Conservation (phyloP, 2,113 vertebrate genomes). For the Butastur rufipennis region DNA sequence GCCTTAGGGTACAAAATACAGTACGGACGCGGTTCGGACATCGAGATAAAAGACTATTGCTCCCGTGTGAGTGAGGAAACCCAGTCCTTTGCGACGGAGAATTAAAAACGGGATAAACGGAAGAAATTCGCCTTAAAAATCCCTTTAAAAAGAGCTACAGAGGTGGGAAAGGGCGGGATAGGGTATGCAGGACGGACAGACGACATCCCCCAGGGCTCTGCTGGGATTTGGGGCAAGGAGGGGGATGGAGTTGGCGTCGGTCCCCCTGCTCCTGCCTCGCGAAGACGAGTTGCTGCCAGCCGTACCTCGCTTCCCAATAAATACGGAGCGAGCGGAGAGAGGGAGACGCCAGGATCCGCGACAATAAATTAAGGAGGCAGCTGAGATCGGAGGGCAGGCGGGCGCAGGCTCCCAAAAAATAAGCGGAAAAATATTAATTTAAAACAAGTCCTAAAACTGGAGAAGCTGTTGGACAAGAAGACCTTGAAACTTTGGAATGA, state of each 20-base stretch:
- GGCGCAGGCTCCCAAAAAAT: conserved; percentile 54
- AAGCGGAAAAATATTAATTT: not conserved
- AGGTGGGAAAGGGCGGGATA: conserved; percentile 47
- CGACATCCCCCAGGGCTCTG: not conserved
- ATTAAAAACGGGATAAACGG: conserved; percentile 21
- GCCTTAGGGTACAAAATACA: conserved; percentile 83
- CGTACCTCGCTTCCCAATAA: conserved; percentile 68
- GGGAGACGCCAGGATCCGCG: conserved; percentile 77
- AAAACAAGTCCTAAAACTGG: conserved; percentile 45
- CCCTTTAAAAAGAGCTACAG: conserved; percentile 69
- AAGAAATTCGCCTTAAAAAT: conserved; percentile 62
- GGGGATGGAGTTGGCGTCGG: not conserved
- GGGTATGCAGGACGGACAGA: not conserved
- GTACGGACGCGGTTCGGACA: conserved; percentile 77
- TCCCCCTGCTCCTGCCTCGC: not conserved
- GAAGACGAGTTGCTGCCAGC: conserved; percentile 14
- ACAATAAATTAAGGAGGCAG: conserved; percentile 89
- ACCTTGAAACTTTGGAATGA: conserved; percentile 73
- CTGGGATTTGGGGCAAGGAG: not conserved
- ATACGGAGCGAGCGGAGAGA: conserved; percentile 67
- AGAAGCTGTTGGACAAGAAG: conserved; percentile 60
- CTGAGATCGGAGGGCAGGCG: conserved; percentile 77
- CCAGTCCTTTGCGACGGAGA: conserved; percentile 73
- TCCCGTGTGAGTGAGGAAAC: conserved; percentile 76
- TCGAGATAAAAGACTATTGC: conserved; percentile 78